Percentiles rank a stretch among this genome's conserved stretches.
These are phyloP conservation scores for Eupsittula cactorum DNA, from an alignment of 2,113 vertebrate genomes.

Conservation along the genomic window DNA sequence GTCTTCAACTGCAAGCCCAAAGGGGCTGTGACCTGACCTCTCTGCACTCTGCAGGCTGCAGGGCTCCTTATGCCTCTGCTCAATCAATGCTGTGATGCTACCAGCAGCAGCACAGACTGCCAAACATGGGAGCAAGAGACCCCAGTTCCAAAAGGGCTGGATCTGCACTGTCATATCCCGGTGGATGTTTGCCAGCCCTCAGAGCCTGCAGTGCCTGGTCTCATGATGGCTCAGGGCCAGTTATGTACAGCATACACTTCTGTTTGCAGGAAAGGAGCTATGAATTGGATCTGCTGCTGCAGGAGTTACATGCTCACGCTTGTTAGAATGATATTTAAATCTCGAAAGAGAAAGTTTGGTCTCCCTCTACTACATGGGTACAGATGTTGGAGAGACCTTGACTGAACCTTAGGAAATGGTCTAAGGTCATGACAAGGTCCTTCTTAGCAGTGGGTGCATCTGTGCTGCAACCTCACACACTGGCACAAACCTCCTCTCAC, in stretches of 20 bases:
- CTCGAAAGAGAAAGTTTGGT: neutral
- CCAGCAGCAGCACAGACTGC: neutral
- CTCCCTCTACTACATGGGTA: neutral
- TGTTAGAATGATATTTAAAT: neutral
- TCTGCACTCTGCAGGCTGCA: neutral
- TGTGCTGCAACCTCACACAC: accelerated
- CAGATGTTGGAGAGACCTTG: neutral
- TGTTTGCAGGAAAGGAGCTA: neutral
- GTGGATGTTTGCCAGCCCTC: neutral
- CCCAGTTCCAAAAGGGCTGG: neutral
- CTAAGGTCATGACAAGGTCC: neutral
- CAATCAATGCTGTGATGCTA: neutral
- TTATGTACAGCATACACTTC: neutral
- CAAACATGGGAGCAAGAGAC: neutral
- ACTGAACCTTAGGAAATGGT: neutral
- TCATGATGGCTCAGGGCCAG: neutral
- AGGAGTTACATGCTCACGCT: accelerated
- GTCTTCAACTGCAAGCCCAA: neutral
- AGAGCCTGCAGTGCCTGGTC: neutral
- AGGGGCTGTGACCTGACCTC: neutral
- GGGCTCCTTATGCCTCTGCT: neutral
- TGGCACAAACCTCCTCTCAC: neutral
- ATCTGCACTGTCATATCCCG: neutral
- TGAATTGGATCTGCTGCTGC: neutral
- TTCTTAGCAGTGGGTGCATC: neutral